These are phyloP conservation scores for Rattus norvegicus DNA, from an alignment of 2,113 vertebrate genomes.

Conservation along the genomic window GRCr8 NC_086033.1:23247501-23248000, in stretches of 20 bases:
- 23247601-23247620: neutral
- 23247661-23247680: neutral
- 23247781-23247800: slow-evolving; percentile 32
- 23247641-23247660: neutral
- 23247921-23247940: slow-evolving; percentile 52
- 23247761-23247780: slow-evolving; percentile 13
- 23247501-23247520: neutral
- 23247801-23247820: slow-evolving; percentile 7
- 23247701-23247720: neutral
- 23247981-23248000: neutral
- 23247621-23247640: neutral
- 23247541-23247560: neutral
- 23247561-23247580: neutral
- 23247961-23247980: slow-evolving; percentile 17
- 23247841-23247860: neutral
- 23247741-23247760: slow-evolving; percentile 44
- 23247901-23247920: slow-evolving; percentile 16
- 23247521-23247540: neutral
- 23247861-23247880: slow-evolving; percentile 35
- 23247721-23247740: slow-evolving; percentile 39
- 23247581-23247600: neutral
- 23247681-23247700: neutral
- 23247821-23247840: slow-evolving; percentile 50
- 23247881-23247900: slow-evolving; percentile 9
- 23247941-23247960: slow-evolving; percentile 47